These are phyloP conservation scores for Bombus confusus DNA, from an alignment of 1,140 invertebrate species.

Conservation along the genomic window DNA sequence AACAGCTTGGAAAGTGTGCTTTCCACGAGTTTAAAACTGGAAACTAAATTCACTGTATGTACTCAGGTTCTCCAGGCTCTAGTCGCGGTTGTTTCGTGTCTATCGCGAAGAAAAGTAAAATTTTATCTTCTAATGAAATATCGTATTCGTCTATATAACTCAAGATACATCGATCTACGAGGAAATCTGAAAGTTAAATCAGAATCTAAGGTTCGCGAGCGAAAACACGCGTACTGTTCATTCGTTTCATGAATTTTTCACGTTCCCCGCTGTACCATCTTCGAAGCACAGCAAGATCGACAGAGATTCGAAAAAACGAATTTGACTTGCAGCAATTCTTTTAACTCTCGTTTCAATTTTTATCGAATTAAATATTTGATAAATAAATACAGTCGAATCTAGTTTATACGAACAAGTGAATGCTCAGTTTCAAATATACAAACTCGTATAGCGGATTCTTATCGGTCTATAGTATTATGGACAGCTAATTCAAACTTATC, in stretches of 20 bases:
- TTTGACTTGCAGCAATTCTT: background rate
- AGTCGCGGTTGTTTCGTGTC: no score
- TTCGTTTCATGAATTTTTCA: slow-evolving; percentile 85
- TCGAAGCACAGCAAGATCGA: background rate
- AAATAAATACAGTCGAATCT: background rate
- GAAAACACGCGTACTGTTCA: slow-evolving; percentile 52
- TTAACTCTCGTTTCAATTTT: background rate
- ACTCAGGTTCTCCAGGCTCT: background rate
- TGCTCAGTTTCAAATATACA: background rate
- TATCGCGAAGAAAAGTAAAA: background rate
- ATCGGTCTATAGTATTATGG: background rate
- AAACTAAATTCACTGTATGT: background rate
- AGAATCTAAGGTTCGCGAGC: slow-evolving; percentile 7
- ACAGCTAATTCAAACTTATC: slow-evolving; percentile 19
- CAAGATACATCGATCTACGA: background rate
- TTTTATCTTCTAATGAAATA: background rate
- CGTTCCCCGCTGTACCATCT: slow-evolving; percentile 55
- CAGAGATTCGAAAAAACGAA: slow-evolving; percentile 9
- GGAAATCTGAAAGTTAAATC: slow-evolving; percentile 67
- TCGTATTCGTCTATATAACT: background rate
- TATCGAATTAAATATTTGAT: background rate
- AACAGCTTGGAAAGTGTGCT: background rate
- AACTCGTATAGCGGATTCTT: background rate
- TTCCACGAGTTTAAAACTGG: background rate
- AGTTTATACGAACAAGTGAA: background rate